Conservation (phyloP, 2,113 vertebrate genomes). For the Onychostoma macrolepis region DNA sequence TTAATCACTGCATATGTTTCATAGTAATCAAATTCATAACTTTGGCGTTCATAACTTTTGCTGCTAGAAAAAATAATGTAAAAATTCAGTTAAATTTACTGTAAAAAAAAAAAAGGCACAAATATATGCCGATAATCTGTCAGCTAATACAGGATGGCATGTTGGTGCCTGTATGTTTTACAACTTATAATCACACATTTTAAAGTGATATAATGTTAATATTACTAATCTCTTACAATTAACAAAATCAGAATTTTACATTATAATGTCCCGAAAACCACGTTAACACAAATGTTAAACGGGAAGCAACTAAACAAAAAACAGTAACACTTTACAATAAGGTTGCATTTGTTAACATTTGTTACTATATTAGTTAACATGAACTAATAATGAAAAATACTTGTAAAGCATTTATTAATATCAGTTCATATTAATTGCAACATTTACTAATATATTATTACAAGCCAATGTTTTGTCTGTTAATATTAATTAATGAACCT, state of each 20-base stretch:
- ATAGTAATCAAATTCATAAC: background rate
- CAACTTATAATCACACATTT: background rate
- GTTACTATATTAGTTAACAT: too few species aligned
- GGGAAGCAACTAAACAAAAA: background rate
- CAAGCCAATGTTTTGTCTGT: too few species aligned
- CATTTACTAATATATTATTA: too few species aligned
- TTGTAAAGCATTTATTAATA: too few species aligned
- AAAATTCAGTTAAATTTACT: background rate
- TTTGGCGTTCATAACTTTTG: background rate
- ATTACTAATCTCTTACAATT: background rate
- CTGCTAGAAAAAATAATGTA: background rate
- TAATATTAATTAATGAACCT: too few species aligned
- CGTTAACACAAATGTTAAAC: background rate
- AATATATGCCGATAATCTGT: background rate
- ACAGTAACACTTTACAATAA: too few species aligned
- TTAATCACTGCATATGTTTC: background rate
- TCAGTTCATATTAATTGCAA: too few species aligned
- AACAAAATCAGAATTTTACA: background rate
- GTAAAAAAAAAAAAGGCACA: background rate
- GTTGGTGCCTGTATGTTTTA: background rate
- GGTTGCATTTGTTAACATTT: too few species aligned
- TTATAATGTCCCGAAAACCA: background rate
- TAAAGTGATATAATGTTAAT: background rate
- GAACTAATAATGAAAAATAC: too few species aligned
- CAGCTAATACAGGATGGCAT: background rate